Evolutionary conservation across 2,797 vertebrate genomes (phyloP), one percentile per base, ranked within the genome.

Genomic region (Girardinus metallicus): DNA sequence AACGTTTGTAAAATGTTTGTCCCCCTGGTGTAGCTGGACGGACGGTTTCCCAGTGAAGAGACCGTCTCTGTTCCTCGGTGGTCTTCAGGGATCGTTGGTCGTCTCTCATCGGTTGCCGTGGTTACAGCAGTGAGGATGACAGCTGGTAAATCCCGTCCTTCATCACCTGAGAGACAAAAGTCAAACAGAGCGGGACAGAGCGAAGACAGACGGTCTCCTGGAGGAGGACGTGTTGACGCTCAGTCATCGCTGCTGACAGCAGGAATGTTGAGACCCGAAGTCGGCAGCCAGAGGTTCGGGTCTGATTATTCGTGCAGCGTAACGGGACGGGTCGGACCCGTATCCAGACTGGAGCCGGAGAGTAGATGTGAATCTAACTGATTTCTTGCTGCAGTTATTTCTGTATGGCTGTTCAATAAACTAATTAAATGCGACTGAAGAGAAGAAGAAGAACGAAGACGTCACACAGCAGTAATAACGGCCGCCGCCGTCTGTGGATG

Each of bases 101-200:
- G 18, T 66, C 62, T 9, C 16, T 10, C 31, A 21, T 36, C 31
- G 1, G 62, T 39, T 36, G 31, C 62, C 29, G 2, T 36, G 62
- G 29, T 4, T 66, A 16, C 31, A 66, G 34, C 34, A 23, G 62
- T 66, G 62, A 39, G 34, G 62, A 66, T 66, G 62, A 66, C 62
- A 21, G 34, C 62, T 23, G 34, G 34, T 66, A 10, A 66, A 36
- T 66, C 62, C 8, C 3, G 18, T 66, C 34, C 62, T 66, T 66
- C 62, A 66, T 66, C 62, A 39, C 62, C 62, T 39, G 62, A 66
- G 62, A 66, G 62, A 66, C 62, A 66, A 34, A 62, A 66, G 62
- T 66, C 62, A 66, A 66, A 39, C 62, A 66, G 16, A 64, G 31
- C 16, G 8, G 16, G 31, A 36, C 31, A 9, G 29, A 39, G 62